Percentiles rank a stretch among this genome's conserved stretches.
Conservation (phyloP, 2,888 invertebrate species). For the Trichacis sp. region DNA sequence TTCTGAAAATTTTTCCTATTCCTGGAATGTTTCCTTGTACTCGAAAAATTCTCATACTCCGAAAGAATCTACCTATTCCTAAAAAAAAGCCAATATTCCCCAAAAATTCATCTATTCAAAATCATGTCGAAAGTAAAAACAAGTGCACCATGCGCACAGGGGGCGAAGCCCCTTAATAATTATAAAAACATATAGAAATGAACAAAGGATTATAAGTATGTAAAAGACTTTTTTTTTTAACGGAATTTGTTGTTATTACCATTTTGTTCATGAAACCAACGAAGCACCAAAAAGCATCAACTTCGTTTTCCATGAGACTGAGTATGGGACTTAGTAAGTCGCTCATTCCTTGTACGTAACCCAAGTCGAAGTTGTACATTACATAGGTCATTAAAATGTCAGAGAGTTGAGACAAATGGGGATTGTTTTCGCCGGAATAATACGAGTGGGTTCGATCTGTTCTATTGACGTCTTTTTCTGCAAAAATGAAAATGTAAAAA, state of each 20-base stretch:
- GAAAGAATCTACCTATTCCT: too few relatives aligned
- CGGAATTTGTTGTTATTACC: slow-evolving; percentile 71
- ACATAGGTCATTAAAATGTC: slow-evolving; percentile 98
- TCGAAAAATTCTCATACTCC: too few relatives aligned
- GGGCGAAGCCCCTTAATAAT: too few relatives aligned
- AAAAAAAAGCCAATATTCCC: too few relatives aligned
- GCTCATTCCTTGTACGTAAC: slow-evolving; percentile 97
- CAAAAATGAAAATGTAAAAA: slow-evolving; percentile 1
- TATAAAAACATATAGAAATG: too few relatives aligned
- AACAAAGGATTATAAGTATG: too few relatives aligned
- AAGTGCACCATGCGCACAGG: too few relatives aligned
- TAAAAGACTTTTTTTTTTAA: too few relatives aligned
- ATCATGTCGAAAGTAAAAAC: too few relatives aligned
- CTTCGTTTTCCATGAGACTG: slow-evolving; percentile 89
- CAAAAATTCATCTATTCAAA: too few relatives aligned
- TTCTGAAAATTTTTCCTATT: too few relatives aligned
- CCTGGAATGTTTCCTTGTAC: too few relatives aligned
- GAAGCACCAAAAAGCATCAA: slow-evolving; percentile 99
- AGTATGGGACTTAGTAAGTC: slow-evolving; percentile 95
- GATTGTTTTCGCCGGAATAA: slow-evolving; percentile 94
- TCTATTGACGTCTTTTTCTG: slow-evolving; percentile 95
- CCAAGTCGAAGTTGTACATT: slow-evolving; percentile 99
- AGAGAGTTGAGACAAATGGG: slow-evolving; percentile 84
- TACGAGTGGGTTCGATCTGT: slow-evolving; percentile 93
- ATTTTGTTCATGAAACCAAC: slow-evolving; percentile 97